These are phyloP conservation scores for Felis chaus DNA, from an alignment of 2,113 vertebrate species.

Conservation along the genomic window DNA sequence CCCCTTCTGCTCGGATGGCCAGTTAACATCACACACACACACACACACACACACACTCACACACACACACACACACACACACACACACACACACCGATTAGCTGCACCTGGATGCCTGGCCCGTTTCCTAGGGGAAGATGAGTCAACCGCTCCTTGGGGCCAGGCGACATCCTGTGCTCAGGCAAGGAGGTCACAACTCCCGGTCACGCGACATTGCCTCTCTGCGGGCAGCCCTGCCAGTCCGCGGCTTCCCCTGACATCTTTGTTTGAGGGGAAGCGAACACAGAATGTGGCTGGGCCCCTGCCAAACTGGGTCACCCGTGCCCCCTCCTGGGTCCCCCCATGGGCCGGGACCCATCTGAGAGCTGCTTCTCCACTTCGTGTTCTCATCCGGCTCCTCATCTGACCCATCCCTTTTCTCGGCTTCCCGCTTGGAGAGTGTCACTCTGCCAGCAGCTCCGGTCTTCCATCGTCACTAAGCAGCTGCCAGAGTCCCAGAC, in stretches of 20 bases:
- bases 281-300: constrained; percentile 7
- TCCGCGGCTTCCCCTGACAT: constrained; percentile 38
- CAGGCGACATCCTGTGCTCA: constrained; percentile 30
- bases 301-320: neutral
- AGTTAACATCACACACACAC: neutral
- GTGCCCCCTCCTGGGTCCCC: neutral
- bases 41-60: too few species aligned
- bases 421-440: neutral
- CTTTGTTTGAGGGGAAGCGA: constrained; percentile 61
- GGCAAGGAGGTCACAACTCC: constrained; percentile 54
- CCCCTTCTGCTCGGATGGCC: neutral
- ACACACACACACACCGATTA: neutral
- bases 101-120: constrained; percentile 43
- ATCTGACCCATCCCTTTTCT: neutral
- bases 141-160: constrained; percentile 40
- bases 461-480: neutral
- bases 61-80: fast-evolving
- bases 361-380: neutral
- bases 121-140: constrained; percentile 45
- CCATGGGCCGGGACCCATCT: neutral
- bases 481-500: neutral
- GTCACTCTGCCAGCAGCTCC: neutral
- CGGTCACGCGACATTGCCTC: constrained; percentile 29
- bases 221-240: constrained; percentile 47
- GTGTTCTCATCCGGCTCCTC: neutral